A percentile compares a stretch with the other conserved stretches of the same genome.
Conservation (phyloP, 2,113 vertebrate species). For the Cricetomys ansorgei region DNA sequence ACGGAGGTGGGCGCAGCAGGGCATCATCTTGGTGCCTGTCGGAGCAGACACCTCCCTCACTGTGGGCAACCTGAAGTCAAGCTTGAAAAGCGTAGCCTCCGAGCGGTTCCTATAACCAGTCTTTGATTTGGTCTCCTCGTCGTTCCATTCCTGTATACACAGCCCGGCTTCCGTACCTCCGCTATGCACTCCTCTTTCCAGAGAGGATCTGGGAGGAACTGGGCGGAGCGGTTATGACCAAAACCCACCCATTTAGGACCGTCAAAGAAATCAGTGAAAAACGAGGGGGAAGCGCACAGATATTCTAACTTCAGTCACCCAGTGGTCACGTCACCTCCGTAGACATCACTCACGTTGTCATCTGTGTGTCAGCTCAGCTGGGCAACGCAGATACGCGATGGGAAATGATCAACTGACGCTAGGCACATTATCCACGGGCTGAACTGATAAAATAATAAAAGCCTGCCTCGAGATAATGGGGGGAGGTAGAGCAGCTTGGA, state of each 20-base stretch:
- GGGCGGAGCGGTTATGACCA: background rate
- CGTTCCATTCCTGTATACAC: background rate
- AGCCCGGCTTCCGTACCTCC: background rate
- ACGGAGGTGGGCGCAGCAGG: background rate
- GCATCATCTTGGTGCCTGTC: background rate
- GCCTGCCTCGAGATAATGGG: background rate
- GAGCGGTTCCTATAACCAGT: background rate
- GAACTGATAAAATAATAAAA: background rate
- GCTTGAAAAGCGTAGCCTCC: background rate
- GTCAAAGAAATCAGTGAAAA: no score
- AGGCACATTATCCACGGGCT: background rate
- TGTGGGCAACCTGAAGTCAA: background rate
- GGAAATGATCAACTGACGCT: background rate
- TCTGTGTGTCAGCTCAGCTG: background rate
- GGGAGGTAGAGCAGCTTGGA: background rate
- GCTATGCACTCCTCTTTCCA: background rate
- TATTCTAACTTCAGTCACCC: background rate
- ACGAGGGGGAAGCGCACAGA: background rate
- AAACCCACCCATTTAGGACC: no score
- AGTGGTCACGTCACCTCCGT: background rate
- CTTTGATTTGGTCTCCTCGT: fast-evolving
- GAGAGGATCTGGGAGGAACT: background rate
- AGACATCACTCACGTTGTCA: background rate
- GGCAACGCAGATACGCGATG: background rate
- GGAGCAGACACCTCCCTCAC: background rate